phyloP scores from a whole-genome alignment of 2,888 invertebrate species.

The Eupithecia inturbata region DNA sequence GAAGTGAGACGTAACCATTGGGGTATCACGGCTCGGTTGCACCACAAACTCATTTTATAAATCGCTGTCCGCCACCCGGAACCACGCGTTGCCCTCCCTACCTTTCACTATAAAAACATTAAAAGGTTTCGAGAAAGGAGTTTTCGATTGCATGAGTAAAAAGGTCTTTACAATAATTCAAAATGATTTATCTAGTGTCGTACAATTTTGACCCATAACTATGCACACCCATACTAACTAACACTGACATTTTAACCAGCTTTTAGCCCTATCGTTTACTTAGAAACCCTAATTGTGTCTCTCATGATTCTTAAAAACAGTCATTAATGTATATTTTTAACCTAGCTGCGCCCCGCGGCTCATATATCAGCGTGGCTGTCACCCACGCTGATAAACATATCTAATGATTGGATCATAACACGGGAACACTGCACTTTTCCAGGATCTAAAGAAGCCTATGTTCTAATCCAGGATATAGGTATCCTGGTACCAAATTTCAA shows the following conservation, averaged over 20 bases:
- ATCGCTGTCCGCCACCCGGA: slow-evolving; percentile 79
- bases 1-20: slow-evolving; percentile 84
- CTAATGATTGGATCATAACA: too few relatives aligned
- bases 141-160: slow-evolving; percentile 25
- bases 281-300: background rate
- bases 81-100: slow-evolving; percentile 78
- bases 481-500: too few relatives aligned
- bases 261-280: background rate
- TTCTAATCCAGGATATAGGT: too few relatives aligned
- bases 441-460: too few relatives aligned
- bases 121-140: slow-evolving; percentile 40
- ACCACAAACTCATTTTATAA: slow-evolving; percentile 84
- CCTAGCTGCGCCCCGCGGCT: too few relatives aligned
- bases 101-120: slow-evolving; percentile 53
- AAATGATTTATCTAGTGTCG: slow-evolving; percentile 3
- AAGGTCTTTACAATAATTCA: slow-evolving; percentile 20
- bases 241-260: background rate
- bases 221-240: too few relatives aligned
- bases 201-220: background rate
- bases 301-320: too few relatives aligned
- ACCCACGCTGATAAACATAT: too few relatives aligned
- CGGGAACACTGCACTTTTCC: too few relatives aligned
- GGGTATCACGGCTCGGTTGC: slow-evolving; percentile 82
- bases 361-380: too few relatives aligned
- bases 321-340: too few relatives aligned